Evolutionary conservation across 2,888 invertebrate genomes (phyloP).

Genomic region (Argyresthia goedartella): DNA sequence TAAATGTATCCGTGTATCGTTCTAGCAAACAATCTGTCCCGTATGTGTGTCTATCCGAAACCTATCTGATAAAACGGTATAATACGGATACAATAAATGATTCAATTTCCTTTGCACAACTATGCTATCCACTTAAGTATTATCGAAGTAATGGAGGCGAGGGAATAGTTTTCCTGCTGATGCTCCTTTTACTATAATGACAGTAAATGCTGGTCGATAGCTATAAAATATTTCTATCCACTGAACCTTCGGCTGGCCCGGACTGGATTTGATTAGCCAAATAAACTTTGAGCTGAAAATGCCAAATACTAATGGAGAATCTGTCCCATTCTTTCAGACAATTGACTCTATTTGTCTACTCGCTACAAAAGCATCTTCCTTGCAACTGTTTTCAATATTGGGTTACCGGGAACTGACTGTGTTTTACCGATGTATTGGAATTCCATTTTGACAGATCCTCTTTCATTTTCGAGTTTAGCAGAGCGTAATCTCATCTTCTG

Average conservation of each 20-base stretch:
- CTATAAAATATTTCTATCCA: conserved; percentile 35
- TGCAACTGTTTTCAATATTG: no score
- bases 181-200: conserved; percentile 69
- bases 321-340: no score
- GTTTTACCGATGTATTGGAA: no score
- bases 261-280: conserved; percentile 46
- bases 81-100: conserved; percentile 65
- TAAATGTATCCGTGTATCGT: background rate
- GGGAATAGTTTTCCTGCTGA: conserved; percentile 69
- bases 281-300: conserved; percentile 33
- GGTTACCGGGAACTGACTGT: no score
- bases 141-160: conserved; percentile 64
- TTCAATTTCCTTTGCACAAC: conserved; percentile 63
- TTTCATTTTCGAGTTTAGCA: no score
- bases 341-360: no score
- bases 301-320: background rate
- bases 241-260: conserved; percentile 18
- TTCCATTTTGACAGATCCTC: no score
- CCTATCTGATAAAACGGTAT: conserved; percentile 61
- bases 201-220: conserved; percentile 65
- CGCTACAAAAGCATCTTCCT: no score
- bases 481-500: no score
- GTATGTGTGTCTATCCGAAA: conserved; percentile 25
- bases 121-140: conserved; percentile 68
- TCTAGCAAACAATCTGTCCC: conserved; percentile 2